These are phyloP conservation scores for Embidobia sp. DNA, from an alignment of 2,888 invertebrate genomes.

Conservation along the genomic window DNA sequence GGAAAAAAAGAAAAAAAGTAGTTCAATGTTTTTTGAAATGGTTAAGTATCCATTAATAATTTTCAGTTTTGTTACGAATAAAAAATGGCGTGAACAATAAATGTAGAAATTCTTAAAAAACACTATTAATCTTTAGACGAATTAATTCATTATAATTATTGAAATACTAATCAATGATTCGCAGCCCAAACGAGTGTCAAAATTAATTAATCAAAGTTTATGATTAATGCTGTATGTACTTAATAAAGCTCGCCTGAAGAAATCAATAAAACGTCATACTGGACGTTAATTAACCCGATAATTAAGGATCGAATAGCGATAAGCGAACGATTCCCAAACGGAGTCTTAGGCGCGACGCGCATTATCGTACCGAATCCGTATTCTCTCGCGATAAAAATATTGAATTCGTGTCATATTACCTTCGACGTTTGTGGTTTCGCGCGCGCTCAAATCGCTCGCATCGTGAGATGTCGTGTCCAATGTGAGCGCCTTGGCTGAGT, in stretches of 20 bases:
- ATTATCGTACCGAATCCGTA: constrained; percentile 58
- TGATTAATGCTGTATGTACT: too few species aligned
- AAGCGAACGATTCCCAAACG: constrained; percentile 14
- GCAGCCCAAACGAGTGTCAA: too few species aligned
- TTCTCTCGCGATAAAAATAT: constrained; percentile 65
- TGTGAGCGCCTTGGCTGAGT: constrained; percentile 77
- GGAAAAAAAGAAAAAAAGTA: too few species aligned
- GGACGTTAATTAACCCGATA: constrained; percentile 38
- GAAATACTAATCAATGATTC: too few species aligned
- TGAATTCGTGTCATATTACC: constrained; percentile 73
- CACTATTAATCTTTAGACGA: too few species aligned
- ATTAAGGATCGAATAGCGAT: constrained; percentile 32
- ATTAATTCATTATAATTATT: too few species aligned
- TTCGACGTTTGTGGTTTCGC: constrained; percentile 78
- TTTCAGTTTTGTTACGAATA: too few species aligned
- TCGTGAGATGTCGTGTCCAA: constrained; percentile 78
- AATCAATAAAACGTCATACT: constrained; percentile 23
- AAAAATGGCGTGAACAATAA: too few species aligned
- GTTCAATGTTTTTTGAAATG: too few species aligned
- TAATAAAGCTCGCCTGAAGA: not conserved
- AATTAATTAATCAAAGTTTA: too few species aligned
- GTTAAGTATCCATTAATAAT: too few species aligned
- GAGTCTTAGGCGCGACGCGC: constrained; percentile 16
- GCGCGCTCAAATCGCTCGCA: constrained; percentile 76
- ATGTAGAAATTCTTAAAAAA: too few species aligned